Evolutionary conservation across 2,888 invertebrate species (phyloP).

Genomic region (Drosophila paramelanica): DNA sequence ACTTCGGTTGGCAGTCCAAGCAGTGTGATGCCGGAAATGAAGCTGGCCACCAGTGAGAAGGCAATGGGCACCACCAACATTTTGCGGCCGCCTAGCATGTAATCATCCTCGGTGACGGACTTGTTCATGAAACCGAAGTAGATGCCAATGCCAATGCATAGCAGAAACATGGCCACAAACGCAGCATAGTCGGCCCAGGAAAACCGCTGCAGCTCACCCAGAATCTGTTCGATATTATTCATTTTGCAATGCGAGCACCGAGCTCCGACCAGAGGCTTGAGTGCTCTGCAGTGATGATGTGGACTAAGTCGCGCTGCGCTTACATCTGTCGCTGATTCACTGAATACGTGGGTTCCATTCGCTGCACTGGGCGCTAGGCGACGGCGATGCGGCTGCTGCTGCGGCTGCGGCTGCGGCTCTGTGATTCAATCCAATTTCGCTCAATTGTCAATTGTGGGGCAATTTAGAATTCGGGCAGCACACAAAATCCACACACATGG

Average conservation of each 20-base stretch:
- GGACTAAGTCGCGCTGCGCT: constrained; percentile 27
- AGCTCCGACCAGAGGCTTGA: neutral
- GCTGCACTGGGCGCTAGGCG: constrained; percentile 42
- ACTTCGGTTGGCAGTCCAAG: constrained; percentile 92
- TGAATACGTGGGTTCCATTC: constrained; percentile 51
- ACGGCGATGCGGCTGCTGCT: constrained; percentile 10
- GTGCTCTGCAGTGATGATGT: constrained; percentile 13
- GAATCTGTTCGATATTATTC: constrained; percentile 83
- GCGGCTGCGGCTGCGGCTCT: constrained; percentile 15
- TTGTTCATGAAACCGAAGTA: constrained; percentile 92
- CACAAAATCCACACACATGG: constrained; percentile 41
- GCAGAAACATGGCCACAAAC: constrained; percentile 88
- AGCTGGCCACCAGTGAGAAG: constrained; percentile 93
- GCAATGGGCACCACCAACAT: constrained; percentile 92
- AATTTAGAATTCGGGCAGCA: constrained; percentile 66
- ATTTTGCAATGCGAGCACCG: constrained; percentile 51
- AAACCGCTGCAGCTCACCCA: constrained; percentile 83
- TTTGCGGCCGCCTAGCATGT: constrained; percentile 92
- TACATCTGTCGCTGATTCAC: constrained; percentile 47
- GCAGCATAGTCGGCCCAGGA: constrained; percentile 84
- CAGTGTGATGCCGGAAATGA: constrained; percentile 91
- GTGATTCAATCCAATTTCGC: constrained; percentile 74
- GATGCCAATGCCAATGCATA: constrained; percentile 91
- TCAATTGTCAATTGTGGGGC: constrained; percentile 77
- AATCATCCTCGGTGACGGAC: constrained; percentile 88